Conservation (phyloP, 2,797 vertebrate genomes). For the Hypotaenidia philippensis region DNA sequence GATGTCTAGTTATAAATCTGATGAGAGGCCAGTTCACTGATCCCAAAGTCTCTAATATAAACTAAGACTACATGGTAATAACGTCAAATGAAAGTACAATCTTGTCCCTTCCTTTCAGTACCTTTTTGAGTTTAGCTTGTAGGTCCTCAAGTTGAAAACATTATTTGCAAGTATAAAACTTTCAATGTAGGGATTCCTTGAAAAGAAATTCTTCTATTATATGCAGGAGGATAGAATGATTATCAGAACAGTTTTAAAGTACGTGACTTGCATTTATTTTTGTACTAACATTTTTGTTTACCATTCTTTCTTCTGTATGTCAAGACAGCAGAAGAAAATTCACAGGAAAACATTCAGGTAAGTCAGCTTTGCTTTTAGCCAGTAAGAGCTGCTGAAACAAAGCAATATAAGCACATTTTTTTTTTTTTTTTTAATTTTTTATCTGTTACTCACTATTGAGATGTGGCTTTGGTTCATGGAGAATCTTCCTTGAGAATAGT, state of each 20-base stretch:
- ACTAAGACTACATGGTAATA: neutral
- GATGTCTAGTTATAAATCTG: neutral
- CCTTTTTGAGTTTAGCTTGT: neutral
- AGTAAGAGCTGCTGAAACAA: neutral
- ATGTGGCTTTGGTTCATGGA: neutral
- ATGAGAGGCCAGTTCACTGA: neutral
- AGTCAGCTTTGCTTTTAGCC: neutral
- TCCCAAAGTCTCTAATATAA: neutral
- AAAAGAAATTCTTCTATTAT: neutral
- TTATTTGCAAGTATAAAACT: neutral
- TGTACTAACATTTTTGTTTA: neutral
- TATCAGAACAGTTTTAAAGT: neutral
- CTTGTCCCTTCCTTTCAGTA: neutral
- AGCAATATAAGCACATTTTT: rapidly evolving
- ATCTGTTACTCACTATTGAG: neutral
- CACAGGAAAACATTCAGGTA: neutral
- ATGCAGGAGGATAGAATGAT: neutral
- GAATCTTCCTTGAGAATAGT: neutral
- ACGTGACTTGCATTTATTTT: neutral
- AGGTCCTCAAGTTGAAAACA: neutral
- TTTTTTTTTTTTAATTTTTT: neutral
- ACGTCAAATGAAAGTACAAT: neutral
- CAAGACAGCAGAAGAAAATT: neutral
- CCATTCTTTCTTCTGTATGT: neutral
- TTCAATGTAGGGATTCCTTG: neutral